Evolutionary conservation across 2,888 invertebrate species (phyloP), one percentile per base, ranked within the genome.

Genomic region (Cephus rjabovi): DNA sequence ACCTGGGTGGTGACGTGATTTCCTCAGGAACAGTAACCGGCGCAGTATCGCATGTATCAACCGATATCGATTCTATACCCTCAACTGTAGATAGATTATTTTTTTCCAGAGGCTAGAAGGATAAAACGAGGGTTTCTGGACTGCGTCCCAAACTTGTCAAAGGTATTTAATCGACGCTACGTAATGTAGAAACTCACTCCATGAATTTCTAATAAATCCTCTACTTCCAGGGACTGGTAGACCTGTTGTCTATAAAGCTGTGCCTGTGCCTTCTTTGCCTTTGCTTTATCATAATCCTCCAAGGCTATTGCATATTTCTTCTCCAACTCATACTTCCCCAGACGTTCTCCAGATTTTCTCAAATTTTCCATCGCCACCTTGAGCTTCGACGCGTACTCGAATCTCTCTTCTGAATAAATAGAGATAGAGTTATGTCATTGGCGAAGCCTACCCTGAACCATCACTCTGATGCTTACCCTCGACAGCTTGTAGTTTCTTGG

Each of bases 211-310:
- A 98, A 93, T 73, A 98, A 93, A 84, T 96, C 94, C 35, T 95
- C 94, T 0, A 98, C 93, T 83, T 95, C 94, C 0, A 97, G 92
- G 79, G 95, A 95, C 76, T 95, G 94, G 85, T 97, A 96, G 1
- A 97, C 94, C 76, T 96, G 95, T 30, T 94, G 93, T 74, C 97
- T 93, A 78, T 96, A 97, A 85, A 97, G 96, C 85, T 98, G 96
- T 87, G 98, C 97, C 92, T 98, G 96, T 80, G 96, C 95, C 87
- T 98, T 96, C 92, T 98, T 97, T 77, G 96, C 93, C 81, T 97
- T 95, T 0, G 98, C 98, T 81, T 96, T 95, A 87, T 98, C 98
- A 89, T 97, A 98, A 92, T 98, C 98, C 88, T 98, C 98, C 78
- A 96, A 93, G 70, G 97, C 97, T 3, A 98, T 98, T 0, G 98